Evolutionary conservation across 2,888 invertebrate species (phyloP), one percentile per base, ranked within the genome.

Genomic region (Vesta saturnalis): DNA sequence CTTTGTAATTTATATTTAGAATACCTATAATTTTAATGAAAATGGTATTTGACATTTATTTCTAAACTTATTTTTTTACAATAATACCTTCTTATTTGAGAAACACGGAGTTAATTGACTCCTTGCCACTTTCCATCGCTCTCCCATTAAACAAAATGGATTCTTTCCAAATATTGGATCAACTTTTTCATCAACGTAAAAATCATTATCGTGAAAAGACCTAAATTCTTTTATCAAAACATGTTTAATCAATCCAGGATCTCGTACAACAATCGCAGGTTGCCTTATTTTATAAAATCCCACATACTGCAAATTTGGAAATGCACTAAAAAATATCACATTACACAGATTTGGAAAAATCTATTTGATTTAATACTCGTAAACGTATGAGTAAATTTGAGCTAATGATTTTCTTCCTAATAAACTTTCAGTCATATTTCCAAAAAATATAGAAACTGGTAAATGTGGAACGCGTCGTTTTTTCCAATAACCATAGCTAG

Each of bases 51-150:
- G n/a, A n/a, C n/a, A n/a, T n/a, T n/a, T n/a, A n/a, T n/a, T n/a
- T n/a, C n/a, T n/a, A n/a, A n/a, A 14, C 14, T 4, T 3, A n/a
- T 46, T 4, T 14, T 4, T 6, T 62, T n/a, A n/a, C n/a, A n/a
- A n/a, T n/a, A n/a, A n/a, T 79, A 86, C 85, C 67, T 87, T 86
- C 43, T 83, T 84, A 10, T 81, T 78, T 0, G 87, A 86, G 22
- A 89, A 83, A 1, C 85, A 85, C 0, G 87, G 83, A 1, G 87
- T 85, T 14, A 88, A 72, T 71, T 85, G 85, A 0, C 81, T 77
- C 4, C 89, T 81, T 0, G 84, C 77, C 0, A 80, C 78, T 67
- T 86, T 86, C 88, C 89, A 87, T 70, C 83, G 77, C 12, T 84
- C 80, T 0, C 86, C 86, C 10, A 80, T 83, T 18, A 87, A 70